Base-by-base conservation (phyloP, 2,888 invertebrate genomes). In the Clusia tigrina region DNA sequence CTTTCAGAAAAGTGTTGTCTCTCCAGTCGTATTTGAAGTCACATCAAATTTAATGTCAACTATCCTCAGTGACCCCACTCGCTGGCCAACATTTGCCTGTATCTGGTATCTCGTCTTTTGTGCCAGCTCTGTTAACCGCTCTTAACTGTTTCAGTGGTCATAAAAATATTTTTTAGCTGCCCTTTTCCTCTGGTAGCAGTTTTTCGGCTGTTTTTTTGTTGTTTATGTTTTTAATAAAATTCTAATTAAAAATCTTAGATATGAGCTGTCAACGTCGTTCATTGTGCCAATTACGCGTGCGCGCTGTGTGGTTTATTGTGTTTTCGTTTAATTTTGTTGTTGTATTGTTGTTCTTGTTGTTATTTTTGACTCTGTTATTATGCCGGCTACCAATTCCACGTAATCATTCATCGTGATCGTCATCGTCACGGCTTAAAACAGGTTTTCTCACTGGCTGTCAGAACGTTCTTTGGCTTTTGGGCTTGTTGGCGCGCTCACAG, bases 221-320 rank as follows among this genome's bases (percentile, higher is more conserved):
- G n/a, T n/a, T 37, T 37, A n/a, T 20, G 10, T 55, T 20, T 17
- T 3, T 55, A n/a, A 22, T 55, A 20, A 55, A 54, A 55, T 9
- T 32, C 6, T 32, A 32, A 32, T 32, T 32, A 32, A 32, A 15
- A 26, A 26, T 2, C 18, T 26, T n/a, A n/a, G n/a, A n/a, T n/a
- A 48, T 24, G 46, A 23, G 58, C 17, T 25, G 58, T 58, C 58
- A 58, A 48, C 58, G 26, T 18, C 48, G 58, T 46, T 1, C 58
- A 25, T 58, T 58, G 58, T 15, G 24, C 58, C 58, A 58, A 48
- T 58, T 58, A 18, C 12, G 32, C 12, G 32, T 12, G 12, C 32
- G 12, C 32, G 32, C 32, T 9, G 6, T 9, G 6, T 9, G 20
- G 26, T 54, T 54, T 26, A 32, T n/a, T n/a, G 54, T 20, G 32